Evolutionary conservation across 2,888 invertebrate genomes (phyloP).

Genomic region (Dorcus parallelipipedus): DNA sequence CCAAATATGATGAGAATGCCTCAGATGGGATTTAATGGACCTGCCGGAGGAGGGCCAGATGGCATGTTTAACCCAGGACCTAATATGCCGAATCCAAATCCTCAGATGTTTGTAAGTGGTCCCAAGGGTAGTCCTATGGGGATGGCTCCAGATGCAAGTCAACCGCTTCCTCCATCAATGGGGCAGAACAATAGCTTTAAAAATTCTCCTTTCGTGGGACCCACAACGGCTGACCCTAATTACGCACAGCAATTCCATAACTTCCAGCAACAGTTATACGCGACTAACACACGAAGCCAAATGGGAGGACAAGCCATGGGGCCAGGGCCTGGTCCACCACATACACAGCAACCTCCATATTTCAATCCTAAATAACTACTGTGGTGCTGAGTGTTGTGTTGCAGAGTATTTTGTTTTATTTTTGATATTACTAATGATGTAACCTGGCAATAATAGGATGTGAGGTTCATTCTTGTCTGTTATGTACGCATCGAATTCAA

Average conservation of each 20-base stretch:
- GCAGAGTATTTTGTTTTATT: conserved; percentile 48
- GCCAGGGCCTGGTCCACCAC: conserved; percentile 51
- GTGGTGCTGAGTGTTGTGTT: conserved; percentile 46
- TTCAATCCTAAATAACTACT: conserved; percentile 48
- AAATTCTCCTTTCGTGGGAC: conserved; percentile 77
- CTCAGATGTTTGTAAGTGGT: conserved; percentile 59
- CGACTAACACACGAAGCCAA: conserved; percentile 73
- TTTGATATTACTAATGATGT: conserved; percentile 49
- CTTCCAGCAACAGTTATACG: conserved; percentile 92
- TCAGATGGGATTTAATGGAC: conserved; percentile 46
- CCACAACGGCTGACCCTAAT: conserved; percentile 83
- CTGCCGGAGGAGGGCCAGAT: conserved; percentile 41
- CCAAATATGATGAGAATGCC: conserved; percentile 48
- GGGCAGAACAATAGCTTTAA: conserved; percentile 70
- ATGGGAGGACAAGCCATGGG: conserved; percentile 49
- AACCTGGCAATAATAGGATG: conserved; percentile 48
- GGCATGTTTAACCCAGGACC: conserved; percentile 45
- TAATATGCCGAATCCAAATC: conserved; percentile 49
- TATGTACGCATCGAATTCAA: conserved; percentile 45
- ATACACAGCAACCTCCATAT: conserved; percentile 49
- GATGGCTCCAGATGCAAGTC: conserved; percentile 61
- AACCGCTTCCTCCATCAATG: conserved; percentile 76
- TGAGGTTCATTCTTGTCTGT: conserved; percentile 37
- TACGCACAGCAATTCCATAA: conserved; percentile 95
- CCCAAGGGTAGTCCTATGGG: conserved; percentile 59